Base-by-base conservation (phyloP, 2,888 invertebrate species). In the Cosmopolites sordidus region DNA sequence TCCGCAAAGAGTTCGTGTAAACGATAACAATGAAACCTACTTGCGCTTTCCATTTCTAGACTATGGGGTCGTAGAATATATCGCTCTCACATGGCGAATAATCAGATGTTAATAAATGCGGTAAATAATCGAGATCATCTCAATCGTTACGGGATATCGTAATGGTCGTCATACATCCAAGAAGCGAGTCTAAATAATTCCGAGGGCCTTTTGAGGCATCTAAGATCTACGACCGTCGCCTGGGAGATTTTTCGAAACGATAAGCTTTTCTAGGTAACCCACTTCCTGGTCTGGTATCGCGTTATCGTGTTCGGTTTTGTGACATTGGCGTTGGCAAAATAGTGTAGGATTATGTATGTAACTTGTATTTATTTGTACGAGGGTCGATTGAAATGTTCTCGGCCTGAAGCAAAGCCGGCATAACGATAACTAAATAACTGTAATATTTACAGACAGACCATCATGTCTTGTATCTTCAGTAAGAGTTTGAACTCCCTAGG, bases 101-200 rank as follows among this genome's bases (percentile, higher is more conserved):
- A 33, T 33, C 33, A n/a, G 33, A 5, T 33, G n/a, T 33, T 33
- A 33, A 33, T 33, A 52, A 52, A 52, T 37, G 46, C 38, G 27
- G 37, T 43, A 47, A 52, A 40, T 52, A 52, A 52, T 52, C 46
- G 51, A 33, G 29, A 52, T 30, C 47, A 46, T 46, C 47, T 47
- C 42, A 47, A 52, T 47, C 51, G 46, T 47, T 52, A 43, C 51
- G 8, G 45, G 41, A 47, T 42, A 33, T 37, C 16, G 46, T 52
- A 43, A 46, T 47, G 46, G 16, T 46, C 12, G 46, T 47, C 46
- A 52, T 52, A 47, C 51, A 52, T 46, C 4, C 46, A 46, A 33
- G 37, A 38, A 43, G 15, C 51, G 46, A 42, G 43, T 46, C 46
- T 47, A 52, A 52, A 47, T 52, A 52, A 47, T 52, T 47, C 42